phyloP scores from a whole-genome alignment of 2,888 invertebrate species.

The Pocota personata region DNA sequence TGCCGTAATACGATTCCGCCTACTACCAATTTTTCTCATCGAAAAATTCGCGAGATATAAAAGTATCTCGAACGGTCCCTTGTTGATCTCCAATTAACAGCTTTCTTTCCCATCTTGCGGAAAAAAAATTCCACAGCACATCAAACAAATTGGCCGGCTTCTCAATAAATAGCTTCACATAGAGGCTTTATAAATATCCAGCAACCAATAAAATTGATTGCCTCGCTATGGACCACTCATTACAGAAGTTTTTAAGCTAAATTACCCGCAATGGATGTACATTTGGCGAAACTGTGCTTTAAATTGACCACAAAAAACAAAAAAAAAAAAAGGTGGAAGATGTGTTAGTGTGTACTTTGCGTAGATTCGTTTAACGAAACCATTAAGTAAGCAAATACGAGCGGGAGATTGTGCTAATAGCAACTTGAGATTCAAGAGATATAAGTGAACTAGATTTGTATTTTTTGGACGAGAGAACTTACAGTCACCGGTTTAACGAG shows the following conservation, averaged over 20 bases:
- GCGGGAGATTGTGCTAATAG: not conserved
- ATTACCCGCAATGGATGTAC: conserved; percentile 10
- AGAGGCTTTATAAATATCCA: conserved; percentile 30
- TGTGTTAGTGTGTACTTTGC: not conserved
- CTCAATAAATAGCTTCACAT: not conserved
- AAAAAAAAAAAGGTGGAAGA: not conserved
- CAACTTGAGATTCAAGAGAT: not conserved
- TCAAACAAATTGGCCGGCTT: conserved; percentile 26
- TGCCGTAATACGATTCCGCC: not conserved
- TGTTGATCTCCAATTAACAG: conserved; percentile 13
- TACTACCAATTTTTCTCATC: conserved; percentile 4
- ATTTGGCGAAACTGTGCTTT: conserved; percentile 18
- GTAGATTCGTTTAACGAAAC: not conserved
- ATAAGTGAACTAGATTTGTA: not conserved
- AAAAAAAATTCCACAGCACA: not conserved
- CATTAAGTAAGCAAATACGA: conserved; percentile 3
- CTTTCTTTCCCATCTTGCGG: not conserved
- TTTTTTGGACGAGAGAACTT: not conserved
- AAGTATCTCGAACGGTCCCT: not conserved
- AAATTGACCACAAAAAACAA: not conserved
- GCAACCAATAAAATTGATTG: conserved; percentile 42
- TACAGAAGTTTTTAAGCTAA: conserved; percentile 10
- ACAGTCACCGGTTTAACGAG: too few species aligned
- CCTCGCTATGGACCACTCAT: conserved; percentile 4
- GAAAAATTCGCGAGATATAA: not conserved